Evolutionary conservation across 2,797 vertebrate genomes (phyloP), one percentile per base, ranked within the genome.

Genomic region (Myotis daubentonii): DNA sequence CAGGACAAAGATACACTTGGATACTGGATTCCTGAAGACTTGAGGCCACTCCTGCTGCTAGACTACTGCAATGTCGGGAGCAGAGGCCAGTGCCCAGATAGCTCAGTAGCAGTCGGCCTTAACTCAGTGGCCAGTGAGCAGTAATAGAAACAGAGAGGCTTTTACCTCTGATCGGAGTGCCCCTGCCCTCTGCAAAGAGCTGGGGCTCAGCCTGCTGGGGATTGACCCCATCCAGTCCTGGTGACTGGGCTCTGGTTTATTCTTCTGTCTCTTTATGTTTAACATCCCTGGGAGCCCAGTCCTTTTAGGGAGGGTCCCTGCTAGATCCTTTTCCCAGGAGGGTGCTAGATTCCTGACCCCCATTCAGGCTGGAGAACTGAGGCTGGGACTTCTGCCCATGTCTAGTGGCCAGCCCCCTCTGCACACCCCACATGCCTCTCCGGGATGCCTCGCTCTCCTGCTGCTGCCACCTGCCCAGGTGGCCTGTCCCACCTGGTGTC

Each of bases 101-200:
- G 44, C 2, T 66, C 83, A 3, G 2, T 0, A 1, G 22, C n/a
- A 1, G 2, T 38, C n/a, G 13, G 16, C n/a, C 71, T 70, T 68
- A 47, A 9, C 8, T 15, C 15, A 7, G 25, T 2, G 33, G 13
- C 3, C 2, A 10, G 25, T 49, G 28, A 49, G 11, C 57, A 51
- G 23, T 0, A 15, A 17, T n/a, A 11, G 10, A 53, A 44, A 36
- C 1, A 2, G 33, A 30, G 30, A 71, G 47, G 20, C 25, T 7
- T 68, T 41, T 15, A 23, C 38, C 55, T 30, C 62, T 72, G 25
- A 20, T 28, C 65, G 44, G 62, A 49, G 28, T 5, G 23, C 23
- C 17, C 51, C 51, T 33, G 10, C 30, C 17, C 47, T 83, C 22
- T 2, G 6, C 51, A 60, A 92, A 81, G 25, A 76, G 10, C 60